Base-by-base conservation (phyloP, 2,797 vertebrate genomes). In the Salmo trutta region DNA sequence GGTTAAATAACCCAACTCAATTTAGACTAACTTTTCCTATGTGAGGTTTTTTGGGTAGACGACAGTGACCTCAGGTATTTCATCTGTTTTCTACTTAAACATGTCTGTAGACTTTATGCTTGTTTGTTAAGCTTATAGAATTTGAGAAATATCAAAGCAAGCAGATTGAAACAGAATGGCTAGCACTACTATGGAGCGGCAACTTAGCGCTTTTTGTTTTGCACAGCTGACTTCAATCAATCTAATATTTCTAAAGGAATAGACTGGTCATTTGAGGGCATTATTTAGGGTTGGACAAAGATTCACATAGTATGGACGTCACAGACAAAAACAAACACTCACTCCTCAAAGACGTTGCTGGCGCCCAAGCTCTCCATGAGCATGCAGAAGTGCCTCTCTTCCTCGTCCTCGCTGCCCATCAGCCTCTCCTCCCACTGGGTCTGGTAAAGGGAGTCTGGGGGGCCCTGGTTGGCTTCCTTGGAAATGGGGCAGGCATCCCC, bases 281-380 rank as follows among this genome's bases (percentile, higher is more conserved):
- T 74, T 29, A 31, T 59, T 59, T 66, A 54, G 31, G 74, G 67
- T 75, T 68, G 75, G 70, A 80, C 66, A 71, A 77, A 79, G 80
- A 74, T 67, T 69, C 69, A 21, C 51, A 86, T n/a, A 64, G 77
- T 82, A 81, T 73, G 80, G 16, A 19, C 8, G 24, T 10, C 31
- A 69, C 21, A 10, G 29, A 68, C 65, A 59, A 5, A 59, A 74
- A 51, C 71, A 66, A 15, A 64, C 12, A 83, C 94, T 96, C 92
- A 98, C 98, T 98, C 95, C 87, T 97, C 94, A 84, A 97, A 94
- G 82, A 96, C 80, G 0, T 87, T 96, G 78, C 92, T 94, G 67
- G 95, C 95, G 77, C 97, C 97, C 1, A 99, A 93, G 27, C 78
- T 93, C 74, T 97, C 95, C 95, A 98, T 95, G 7, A 98, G 93